A percentile compares a stretch with the other conserved stretches of the same genome.
These are phyloP conservation scores for Drymonia ruficornis DNA, from an alignment of 2,888 invertebrate species.

Conservation along the genomic window DNA sequence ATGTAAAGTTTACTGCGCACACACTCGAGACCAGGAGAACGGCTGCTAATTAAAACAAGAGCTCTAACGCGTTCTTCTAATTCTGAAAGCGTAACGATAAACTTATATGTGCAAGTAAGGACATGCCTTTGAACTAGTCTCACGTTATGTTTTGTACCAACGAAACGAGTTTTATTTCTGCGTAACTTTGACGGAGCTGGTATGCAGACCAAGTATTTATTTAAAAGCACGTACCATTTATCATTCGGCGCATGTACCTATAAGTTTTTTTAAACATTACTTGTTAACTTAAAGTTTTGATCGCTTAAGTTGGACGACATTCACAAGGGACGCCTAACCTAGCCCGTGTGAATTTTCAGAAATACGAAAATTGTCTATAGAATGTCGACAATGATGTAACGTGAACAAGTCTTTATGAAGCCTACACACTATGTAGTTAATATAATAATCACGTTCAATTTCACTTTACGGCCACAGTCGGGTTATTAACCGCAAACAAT, in stretches of 20 bases:
- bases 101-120: conserved; percentile 27
- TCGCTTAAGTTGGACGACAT: too few species aligned
- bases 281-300: too few species aligned
- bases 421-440: background rate
- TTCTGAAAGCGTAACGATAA: conserved; percentile 30
- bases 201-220: conserved; percentile 14
- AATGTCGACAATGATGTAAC: too few species aligned
- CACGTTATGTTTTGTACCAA: conserved; percentile 13
- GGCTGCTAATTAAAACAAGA: conserved; percentile 41
- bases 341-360: too few species aligned
- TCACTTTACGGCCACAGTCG: too few species aligned
- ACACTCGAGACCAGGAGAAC: conserved; percentile 26
- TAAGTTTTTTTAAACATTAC: background rate
- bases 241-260: background rate
- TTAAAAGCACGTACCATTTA: conserved; percentile 2
- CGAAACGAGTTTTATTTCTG: conserved; percentile 33
- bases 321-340: too few species aligned
- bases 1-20: conserved; percentile 24
- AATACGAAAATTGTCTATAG: too few species aligned
- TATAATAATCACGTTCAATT: background rate
- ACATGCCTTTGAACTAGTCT: conserved; percentile 24
- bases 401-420: background rate
- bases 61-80: conserved; percentile 35
- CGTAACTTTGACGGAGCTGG: conserved; percentile 24
- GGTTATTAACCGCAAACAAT: background rate